Evolutionary conservation across 2,797 vertebrate genomes (phyloP).

Genomic region (Sebastes diaconus): DNA sequence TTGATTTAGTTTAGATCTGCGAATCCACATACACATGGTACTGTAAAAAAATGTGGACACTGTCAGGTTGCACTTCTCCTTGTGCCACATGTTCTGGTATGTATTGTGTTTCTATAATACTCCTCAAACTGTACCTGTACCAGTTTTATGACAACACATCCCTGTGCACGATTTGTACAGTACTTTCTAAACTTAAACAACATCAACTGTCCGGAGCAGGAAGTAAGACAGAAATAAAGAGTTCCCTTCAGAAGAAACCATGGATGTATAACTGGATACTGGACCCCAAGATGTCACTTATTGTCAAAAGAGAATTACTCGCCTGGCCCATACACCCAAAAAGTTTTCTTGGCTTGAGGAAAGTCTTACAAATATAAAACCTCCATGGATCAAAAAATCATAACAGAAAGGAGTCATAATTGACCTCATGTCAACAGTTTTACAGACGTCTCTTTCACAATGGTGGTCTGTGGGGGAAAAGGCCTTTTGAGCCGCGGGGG

Average conservation of each 20-base stretch:
- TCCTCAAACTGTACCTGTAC: background rate
- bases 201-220: background rate
- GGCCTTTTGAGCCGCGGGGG: too few species aligned
- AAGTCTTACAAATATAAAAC: too few species aligned
- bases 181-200: background rate
- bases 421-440: too few species aligned
- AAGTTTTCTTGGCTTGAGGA: too few species aligned
- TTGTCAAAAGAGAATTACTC: too few species aligned
- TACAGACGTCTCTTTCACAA: too few species aligned
- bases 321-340: too few species aligned
- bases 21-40: background rate
- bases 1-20: background rate
- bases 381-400: too few species aligned
- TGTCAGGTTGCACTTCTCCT: background rate
- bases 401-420: too few species aligned
- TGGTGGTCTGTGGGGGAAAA: too few species aligned
- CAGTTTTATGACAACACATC: background rate
- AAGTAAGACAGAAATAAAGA: background rate
- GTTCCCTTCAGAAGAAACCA: background rate
- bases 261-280: too few species aligned
- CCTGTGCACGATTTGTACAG: background rate
- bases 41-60: background rate
- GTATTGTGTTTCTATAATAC: background rate
- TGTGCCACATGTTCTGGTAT: background rate
- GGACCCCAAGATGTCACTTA: too few species aligned